phyloP scores from a whole-genome alignment of 2,888 invertebrate species.

The Dicycla oo region DNA sequence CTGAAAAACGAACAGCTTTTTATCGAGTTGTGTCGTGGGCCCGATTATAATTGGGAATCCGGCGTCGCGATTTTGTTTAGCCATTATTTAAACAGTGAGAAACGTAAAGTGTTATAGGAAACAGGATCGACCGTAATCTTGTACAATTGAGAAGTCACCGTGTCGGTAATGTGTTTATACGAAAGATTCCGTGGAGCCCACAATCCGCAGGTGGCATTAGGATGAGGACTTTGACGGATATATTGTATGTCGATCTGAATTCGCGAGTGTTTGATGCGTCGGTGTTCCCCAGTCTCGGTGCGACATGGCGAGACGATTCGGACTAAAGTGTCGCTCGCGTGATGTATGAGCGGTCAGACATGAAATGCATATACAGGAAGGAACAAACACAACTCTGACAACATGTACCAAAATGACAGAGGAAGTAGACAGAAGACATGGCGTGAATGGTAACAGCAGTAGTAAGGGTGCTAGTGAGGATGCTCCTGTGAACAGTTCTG shows the following conservation, averaged over 20 bases:
- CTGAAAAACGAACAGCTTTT: constrained; percentile 90
- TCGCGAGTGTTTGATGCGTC: constrained; percentile 81
- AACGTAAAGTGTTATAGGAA: constrained; percentile 77
- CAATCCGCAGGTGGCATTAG: constrained; percentile 89
- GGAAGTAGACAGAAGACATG: constrained; percentile 93
- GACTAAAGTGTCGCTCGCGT: constrained; percentile 87
- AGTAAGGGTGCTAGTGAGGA: constrained; percentile 89
- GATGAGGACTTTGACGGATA: constrained; percentile 88
- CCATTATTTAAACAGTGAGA: constrained; percentile 80
- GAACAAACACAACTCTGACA: constrained; percentile 92
- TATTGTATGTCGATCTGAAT: constrained; percentile 82
- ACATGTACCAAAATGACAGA: constrained; percentile 92
- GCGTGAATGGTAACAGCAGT: constrained; percentile 93
- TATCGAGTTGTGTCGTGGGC: constrained; percentile 89
- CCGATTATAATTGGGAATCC: constrained; percentile 86
- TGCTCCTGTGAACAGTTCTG: constrained; percentile 84
- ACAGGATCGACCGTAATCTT: constrained; percentile 75
- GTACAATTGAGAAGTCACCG: constrained; percentile 84
- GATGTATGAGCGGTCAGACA: constrained; percentile 89
- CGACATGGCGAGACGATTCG: constrained; percentile 87
- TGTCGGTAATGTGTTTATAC: constrained; percentile 89
- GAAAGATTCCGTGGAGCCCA: constrained; percentile 84
- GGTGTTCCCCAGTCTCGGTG: constrained; percentile 78
- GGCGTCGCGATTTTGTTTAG: constrained; percentile 84
- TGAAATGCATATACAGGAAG: constrained; percentile 93